A percentile compares a stretch with the other conserved stretches of the same genome.
Evolutionary conservation across 2,888 invertebrate species (phyloP).

Genomic region (Mimumesa dahlbomi): DNA sequence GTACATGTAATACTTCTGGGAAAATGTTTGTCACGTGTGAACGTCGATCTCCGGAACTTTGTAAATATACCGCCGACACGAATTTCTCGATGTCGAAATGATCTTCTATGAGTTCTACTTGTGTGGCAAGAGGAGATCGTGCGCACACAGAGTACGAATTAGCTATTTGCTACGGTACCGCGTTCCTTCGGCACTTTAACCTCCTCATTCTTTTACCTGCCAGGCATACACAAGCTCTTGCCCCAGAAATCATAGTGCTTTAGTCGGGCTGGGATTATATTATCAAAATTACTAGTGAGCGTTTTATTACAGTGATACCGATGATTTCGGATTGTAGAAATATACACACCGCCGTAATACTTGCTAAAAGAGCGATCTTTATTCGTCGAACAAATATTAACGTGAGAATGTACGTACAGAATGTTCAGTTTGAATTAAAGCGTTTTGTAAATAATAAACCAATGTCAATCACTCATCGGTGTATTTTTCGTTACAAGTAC

Average conservation of each 20-base stretch:
- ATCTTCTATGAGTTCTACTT: conserved; percentile 55
- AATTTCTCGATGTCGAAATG: conserved; percentile 59
- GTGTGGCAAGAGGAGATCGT: conserved; percentile 62
- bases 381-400: no score
- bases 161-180: conserved; percentile 69
- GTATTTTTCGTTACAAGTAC: no score
- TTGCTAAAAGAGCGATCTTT: background rate
- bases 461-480: no score
- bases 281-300: conserved; percentile 61
- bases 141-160: conserved; percentile 67
- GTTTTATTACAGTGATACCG: conserved; percentile 43
- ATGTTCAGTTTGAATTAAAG: no score
- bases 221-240: conserved; percentile 57
- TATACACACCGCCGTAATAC: background rate
- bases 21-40: background rate
- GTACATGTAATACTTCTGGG: no score
- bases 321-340: background rate
- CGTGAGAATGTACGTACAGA: no score
- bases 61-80: conserved; percentile 37
- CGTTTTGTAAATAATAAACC: no score
- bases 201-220: conserved; percentile 59
- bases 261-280: conserved; percentile 50
- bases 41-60: background rate
- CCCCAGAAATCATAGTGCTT: conserved; percentile 64
- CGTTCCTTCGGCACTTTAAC: conserved; percentile 63